A percentile compares a stretch with the other conserved stretches of the same genome.
Evolutionary conservation across 2,888 invertebrate genomes (phyloP).

Genomic region (Thecocarcelia acutangulata): DNA sequence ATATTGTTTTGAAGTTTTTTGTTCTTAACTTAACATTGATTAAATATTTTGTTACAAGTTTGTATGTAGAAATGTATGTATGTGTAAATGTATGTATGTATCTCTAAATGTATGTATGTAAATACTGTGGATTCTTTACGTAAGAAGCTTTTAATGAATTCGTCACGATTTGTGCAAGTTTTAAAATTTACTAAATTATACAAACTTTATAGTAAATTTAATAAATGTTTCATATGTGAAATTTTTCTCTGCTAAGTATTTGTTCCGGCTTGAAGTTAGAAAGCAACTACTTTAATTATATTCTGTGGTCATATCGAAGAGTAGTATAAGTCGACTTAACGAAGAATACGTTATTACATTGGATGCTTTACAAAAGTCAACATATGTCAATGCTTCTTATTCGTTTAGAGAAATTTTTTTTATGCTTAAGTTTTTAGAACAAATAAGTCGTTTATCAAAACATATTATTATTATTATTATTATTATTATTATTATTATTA

Average conservation of each 20-base stretch:
- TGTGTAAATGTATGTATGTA: neutral
- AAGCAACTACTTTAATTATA: neutral
- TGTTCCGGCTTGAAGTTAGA: slow-evolving; percentile 22
- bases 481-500: no score
- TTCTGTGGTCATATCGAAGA: no score
- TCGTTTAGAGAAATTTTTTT: no score
- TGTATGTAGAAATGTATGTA: neutral
- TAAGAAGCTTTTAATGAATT: slow-evolving; percentile 16
- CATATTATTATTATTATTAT: no score
- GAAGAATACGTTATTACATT: no score
- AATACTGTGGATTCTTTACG: neutral
- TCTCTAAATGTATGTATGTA: no score
- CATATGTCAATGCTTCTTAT: no score
- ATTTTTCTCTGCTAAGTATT: neutral
- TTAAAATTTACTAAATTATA: slow-evolving; percentile 8
- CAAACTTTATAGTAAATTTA: slow-evolving; percentile 7
- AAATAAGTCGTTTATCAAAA: no score
- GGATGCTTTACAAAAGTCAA: no score
- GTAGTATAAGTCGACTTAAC: no score
- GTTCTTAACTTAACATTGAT: neutral
- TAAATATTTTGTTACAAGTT: neutral
- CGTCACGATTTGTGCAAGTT: slow-evolving; percentile 22
- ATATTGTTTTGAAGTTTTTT: neutral
- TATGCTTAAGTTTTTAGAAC: no score
- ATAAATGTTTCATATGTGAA: slow-evolving; percentile 8